Percentiles rank a stretch among this genome's conserved stretches.
Evolutionary conservation across 2,797 vertebrate species (phyloP).

Genomic region (Bradypodion ventrale): DNA sequence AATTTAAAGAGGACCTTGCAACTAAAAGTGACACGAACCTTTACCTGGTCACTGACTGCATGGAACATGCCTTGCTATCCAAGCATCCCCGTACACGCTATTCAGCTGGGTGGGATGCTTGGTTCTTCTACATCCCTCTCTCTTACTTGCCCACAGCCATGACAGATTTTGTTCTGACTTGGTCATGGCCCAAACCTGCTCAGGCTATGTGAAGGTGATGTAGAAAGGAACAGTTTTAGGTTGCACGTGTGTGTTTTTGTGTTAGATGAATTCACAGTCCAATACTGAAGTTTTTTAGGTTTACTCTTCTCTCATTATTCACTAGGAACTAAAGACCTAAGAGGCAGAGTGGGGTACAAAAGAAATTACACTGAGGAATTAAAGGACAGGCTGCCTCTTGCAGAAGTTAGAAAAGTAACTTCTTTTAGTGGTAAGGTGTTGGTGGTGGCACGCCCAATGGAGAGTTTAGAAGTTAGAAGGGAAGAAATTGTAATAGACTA

Average conservation of each 20-base stretch:
- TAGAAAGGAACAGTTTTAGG: neutral
- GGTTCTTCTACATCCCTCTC: slow-evolving; percentile 53
- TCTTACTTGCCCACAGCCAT: slow-evolving; percentile 70
- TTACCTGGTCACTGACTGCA: slow-evolving; percentile 45
- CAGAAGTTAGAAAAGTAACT: no score
- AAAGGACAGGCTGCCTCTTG: neutral
- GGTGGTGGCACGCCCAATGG: no score
- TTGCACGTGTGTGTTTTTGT: no score
- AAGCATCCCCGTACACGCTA: slow-evolving; percentile 63
- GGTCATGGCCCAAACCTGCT: fast-evolving
- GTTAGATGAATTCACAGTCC: no score
- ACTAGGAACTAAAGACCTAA: neutral
- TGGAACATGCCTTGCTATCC: slow-evolving; percentile 64
- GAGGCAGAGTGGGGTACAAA: neutral
- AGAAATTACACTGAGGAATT: neutral
- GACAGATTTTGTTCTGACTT: neutral
- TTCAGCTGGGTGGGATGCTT: slow-evolving; percentile 58
- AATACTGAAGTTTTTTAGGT: neutral
- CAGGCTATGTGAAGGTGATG: slow-evolving; percentile 25
- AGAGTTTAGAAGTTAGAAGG: no score
- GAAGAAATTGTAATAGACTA: no score
- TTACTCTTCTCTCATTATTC: neutral
- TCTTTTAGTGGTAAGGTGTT: no score
- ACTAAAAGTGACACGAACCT: neutral
- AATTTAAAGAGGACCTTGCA: fast-evolving